A percentile compares a stretch with the other conserved stretches of the same genome.
phyloP scores from a whole-genome alignment of 1,140 invertebrate genomes.

The Drosophila bipectinata region DNA sequence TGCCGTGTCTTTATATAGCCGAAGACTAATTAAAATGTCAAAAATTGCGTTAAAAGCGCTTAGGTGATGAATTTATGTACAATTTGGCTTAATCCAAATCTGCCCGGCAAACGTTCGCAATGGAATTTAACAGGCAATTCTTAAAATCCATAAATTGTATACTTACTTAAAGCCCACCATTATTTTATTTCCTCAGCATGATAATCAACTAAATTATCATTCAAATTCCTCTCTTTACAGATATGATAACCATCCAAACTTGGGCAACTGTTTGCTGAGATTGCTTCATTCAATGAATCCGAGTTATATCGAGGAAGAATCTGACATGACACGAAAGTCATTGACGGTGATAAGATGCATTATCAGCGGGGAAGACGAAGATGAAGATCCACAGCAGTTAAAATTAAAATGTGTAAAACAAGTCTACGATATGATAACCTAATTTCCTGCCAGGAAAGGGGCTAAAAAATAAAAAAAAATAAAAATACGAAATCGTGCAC shows the following conservation, averaged over 20 bases:
- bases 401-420: conserved; percentile 80
- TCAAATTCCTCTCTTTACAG: conserved; percentile 17
- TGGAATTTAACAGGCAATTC: conserved; percentile 75
- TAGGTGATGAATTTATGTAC: conserved; percentile 66
- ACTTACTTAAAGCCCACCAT: background rate
- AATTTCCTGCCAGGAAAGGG: conserved; percentile 59
- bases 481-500: conserved; percentile 12
- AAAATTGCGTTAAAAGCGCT: conserved; percentile 68
- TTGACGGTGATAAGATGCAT: conserved; percentile 79
- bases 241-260: conserved; percentile 28
- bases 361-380: conserved; percentile 83
- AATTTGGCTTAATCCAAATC: conserved; percentile 56
- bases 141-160: conserved; percentile 43
- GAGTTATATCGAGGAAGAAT: conserved; percentile 16
- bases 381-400: conserved; percentile 71
- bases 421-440: conserved; percentile 82
- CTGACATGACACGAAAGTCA: conserved; percentile 70
- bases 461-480: conserved; percentile 21
- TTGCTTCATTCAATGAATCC: conserved; percentile 24
- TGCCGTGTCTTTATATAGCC: conserved; percentile 31
- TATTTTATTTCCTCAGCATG: conserved; percentile 3
- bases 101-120: conserved; percentile 22
- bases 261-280: conserved; percentile 6
- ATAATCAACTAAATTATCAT: conserved; percentile 9
- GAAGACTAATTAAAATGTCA: conserved; percentile 78